Conservation (phyloP, 2,888 invertebrate genomes). For the Cataglyphis rosenhaueri region DNA sequence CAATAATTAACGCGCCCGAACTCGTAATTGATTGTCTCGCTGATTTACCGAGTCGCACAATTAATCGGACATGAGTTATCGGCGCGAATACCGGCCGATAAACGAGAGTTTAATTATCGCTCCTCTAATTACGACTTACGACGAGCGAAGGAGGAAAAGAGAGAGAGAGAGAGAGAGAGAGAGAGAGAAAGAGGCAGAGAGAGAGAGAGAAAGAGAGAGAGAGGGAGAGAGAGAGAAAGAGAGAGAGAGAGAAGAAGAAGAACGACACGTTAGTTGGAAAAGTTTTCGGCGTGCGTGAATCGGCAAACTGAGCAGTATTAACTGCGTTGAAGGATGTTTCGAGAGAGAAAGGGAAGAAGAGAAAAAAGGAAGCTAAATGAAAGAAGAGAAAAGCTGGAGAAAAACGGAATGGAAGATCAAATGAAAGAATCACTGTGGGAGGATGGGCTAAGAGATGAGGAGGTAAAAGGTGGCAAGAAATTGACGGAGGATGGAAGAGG, state of each 20-base stretch:
- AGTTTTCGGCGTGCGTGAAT: conserved; percentile 57
- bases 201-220: neutral
- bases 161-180: neutral
- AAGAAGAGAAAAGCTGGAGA: conserved; percentile 33
- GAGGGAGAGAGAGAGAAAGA: neutral
- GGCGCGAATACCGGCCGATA: conserved; percentile 28
- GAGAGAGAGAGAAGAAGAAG: neutral
- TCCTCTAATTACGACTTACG: conserved; percentile 46
- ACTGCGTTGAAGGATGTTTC: conserved; percentile 29
- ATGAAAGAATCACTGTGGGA: conserved; percentile 57
- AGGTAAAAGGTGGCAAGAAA: conserved; percentile 52
- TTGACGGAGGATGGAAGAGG: conserved; percentile 38
- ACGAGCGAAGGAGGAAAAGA: conserved; percentile 9
- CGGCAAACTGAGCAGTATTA: conserved; percentile 52
- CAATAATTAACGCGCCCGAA: conserved; percentile 58
- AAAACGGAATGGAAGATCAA: conserved; percentile 48
- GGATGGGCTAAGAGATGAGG: conserved; percentile 51
- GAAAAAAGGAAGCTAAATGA: conserved; percentile 26
- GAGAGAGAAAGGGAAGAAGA: conserved; percentile 44
- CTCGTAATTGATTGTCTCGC: conserved; percentile 53
- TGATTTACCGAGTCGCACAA: conserved; percentile 58
- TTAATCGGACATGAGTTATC: conserved; percentile 57
- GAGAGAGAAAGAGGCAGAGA: neutral
- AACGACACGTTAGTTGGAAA: conserved; percentile 4
- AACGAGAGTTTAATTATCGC: conserved; percentile 54